Base-by-base conservation (phyloP, 2,797 vertebrate species). In the Danio aesculapii region DNA sequence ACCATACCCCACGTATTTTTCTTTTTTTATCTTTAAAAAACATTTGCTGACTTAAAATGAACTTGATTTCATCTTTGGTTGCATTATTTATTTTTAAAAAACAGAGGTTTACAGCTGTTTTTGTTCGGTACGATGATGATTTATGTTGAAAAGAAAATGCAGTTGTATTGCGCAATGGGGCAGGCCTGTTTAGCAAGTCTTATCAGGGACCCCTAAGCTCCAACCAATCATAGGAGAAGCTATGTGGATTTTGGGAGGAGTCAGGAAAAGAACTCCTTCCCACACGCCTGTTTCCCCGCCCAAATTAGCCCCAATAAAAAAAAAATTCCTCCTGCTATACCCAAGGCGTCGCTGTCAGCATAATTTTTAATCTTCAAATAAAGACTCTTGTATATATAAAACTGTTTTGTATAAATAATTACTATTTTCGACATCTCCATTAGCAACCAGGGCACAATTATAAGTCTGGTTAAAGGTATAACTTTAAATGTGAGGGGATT, bases 321-420 rank as follows among this genome's bases (percentile, higher is more conserved):
- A 87, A 85, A 83, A 79, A 64, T 13, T 53, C 12, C 11, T 62
- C 70, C 84, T 79, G 90, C 87, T 89, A 87, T 85, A 88, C 83
- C 90, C 67, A 81, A 83, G 81, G 85, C 87, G 52, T 87, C 86
- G 83, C 90, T 91, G 89, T 93, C 92, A 88, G 85, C 89, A 84
- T 94, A 86, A 88, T 96, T 96, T 94, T 88, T 95, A 92, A 94
- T 95, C 94, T 93, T 92, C 92, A 93, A 94, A 92, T 91, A 92
- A 95, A 90, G 92, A 94, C 90, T 87, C 95, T 94, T 98, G 97
- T 98, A 97, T 93, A 98, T 97, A 97, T 92, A 76, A 94, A 93
- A 96, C 95, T 96, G 95, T 98, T 99, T 99, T 98, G 96, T 98
- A 99, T 96, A 97, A 97, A 98, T 98, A 92, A 97, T 87, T 97